Base-by-base conservation (phyloP, 2,113 vertebrate species). In the Amazona vittata region DNA sequence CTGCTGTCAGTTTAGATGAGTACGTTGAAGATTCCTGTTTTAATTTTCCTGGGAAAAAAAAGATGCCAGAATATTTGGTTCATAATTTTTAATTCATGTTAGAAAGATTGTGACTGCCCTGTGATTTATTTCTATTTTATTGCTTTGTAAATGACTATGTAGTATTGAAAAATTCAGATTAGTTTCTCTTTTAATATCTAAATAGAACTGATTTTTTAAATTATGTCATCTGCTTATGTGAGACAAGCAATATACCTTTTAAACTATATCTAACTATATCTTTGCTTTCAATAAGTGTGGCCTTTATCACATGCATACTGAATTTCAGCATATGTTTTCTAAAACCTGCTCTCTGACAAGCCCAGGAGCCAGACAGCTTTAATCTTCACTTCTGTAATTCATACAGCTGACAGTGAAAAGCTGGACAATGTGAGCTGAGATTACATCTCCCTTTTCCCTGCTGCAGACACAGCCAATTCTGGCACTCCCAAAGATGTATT, bases 1-100 rank as follows among this genome's bases (percentile, higher is more conserved):
- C 95, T 97, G 82, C 87, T 90, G 95, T 83, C 41, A 14, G 74
- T 93, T 90, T 44, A 69, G 46, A n/a, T 91, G 4, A 85, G 81
- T 94, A 75, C 65, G 15, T 15, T 57, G 35, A 76, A 47, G 29
- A 60, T 52, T 69, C 67, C 28, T 65, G 6, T 59, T 3, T 76
- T 79, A 13, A 83, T 53, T 85, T 50, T 29, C 20, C 14, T 47
- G 17, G 33, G 20, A 3, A 31, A 24, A 83, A 80, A 93, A 92
- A 78, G 2, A 9, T 13, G 2, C 16, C 50, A 74, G 44, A 83
- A 55, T 85, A 29, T 57, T 76, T 64, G 52, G 14, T 62, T 89
- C 41, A 16, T 77, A 46, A 37, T 70, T 81, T 89, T 75, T 44
- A 63, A 49, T 69, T 83, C 6, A 21, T 37, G 5, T 77, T 63